Conservation (phyloP, 1,140 invertebrate species). For the Xylocopa sonorina region DNA sequence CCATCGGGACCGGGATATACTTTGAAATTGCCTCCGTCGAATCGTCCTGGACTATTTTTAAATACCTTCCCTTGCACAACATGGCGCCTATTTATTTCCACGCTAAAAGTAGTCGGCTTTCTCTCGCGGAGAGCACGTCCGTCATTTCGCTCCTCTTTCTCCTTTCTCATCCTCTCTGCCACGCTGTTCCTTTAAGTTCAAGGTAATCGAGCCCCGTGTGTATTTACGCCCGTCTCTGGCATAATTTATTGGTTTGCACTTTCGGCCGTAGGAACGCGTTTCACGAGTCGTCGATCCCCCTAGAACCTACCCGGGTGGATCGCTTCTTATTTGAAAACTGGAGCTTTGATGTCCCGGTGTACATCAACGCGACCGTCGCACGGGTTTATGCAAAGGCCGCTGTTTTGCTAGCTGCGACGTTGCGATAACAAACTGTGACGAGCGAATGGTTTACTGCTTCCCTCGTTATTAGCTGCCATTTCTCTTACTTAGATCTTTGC, state of each 20-base stretch:
- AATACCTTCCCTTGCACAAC: constrained; percentile 18
- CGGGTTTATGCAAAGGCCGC: neutral
- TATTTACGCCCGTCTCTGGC: constrained; percentile 23
- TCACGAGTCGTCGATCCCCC: constrained; percentile 20
- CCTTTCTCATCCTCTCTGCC: too few species aligned
- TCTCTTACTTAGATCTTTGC: neutral
- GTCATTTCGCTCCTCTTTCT: neutral
- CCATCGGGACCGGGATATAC: neutral
- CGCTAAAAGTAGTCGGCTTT: constrained; percentile 38
- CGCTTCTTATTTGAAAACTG: constrained; percentile 32
- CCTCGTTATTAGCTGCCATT: neutral
- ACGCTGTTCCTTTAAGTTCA: constrained; percentile 28
- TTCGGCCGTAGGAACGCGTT: constrained; percentile 1
- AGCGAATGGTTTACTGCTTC: constrained; percentile 7
- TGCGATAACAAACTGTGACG: constrained; percentile 37
- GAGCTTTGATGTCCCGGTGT: constrained; percentile 30
- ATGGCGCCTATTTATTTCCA: constrained; percentile 53
- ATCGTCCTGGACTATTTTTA: constrained; percentile 49
- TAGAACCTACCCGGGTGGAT: neutral
- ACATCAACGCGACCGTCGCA: neutral
- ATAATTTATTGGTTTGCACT: constrained; percentile 42
- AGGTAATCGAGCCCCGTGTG: constrained; percentile 37
- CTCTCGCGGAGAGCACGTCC: neutral
- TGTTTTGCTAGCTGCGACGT: constrained; percentile 30
- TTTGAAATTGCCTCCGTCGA: neutral